Evolutionary conservation across 2,797 vertebrate species (phyloP), one percentile per base, ranked within the genome.

Genomic region (Dryobates pubescens): DNA sequence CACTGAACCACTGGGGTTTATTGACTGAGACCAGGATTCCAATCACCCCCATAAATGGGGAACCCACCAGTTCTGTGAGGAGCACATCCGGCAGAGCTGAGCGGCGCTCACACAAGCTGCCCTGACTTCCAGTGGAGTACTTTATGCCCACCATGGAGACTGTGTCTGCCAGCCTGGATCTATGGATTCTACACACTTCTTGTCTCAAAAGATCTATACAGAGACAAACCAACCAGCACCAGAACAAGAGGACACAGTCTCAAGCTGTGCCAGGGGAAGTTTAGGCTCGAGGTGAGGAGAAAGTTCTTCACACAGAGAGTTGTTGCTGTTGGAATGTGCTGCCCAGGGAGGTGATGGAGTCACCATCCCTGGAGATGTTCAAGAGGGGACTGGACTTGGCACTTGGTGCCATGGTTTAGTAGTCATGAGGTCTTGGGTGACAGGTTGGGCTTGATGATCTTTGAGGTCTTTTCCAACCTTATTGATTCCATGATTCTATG

Each of bases 41-140:
- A 88, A 67, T 17, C 43, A 94, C 65, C 38, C 92, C 94, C 82
- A 91, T 85, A 96, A 88, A 95, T 78, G 84, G 96, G 54, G 92
- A 92, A 95, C 86, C 11, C 64, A 75, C 13, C 61, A 69, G 76
- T 61, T 84, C 68, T 69, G 62, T 24, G 20, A 75, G 58, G 72
- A 94, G 75, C 17, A 70, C 3, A 3, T 89, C 72, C 82, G 89
- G 91, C 93, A 95, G 81, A 53, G 79, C 2, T 30, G 49, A 85
- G 29, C 65, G 79, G 61, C 30, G 68, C 72, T 57, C 47, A 49
- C 2, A 58, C 29, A 90, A 74, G 26, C 72, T 85, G 59, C 78
- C 26, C 29, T 4, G 62, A 68, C 67, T 63, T 65, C 56, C 69
- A 70, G n/a, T 22, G 43, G 43, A 29, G 45, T 54, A 63, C 9